Base-by-base conservation (phyloP, 2,888 invertebrate species). In the Melanargia galathea region DNA sequence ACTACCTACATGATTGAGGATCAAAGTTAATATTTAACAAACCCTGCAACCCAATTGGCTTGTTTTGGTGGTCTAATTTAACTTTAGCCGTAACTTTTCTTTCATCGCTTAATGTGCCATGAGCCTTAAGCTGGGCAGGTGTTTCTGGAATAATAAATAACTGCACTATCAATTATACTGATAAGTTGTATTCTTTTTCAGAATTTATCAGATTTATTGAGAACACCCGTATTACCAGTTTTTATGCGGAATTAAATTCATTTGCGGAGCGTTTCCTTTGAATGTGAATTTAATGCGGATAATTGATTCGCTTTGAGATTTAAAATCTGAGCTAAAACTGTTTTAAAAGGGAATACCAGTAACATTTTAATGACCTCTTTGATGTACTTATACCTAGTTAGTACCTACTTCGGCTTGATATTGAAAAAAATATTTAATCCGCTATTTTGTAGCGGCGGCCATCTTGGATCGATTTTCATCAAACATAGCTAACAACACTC, bases 291-390 rank as follows among this genome's bases (percentile, higher is more conserved):
- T 18, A 43, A 43, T 43, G 43, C 43, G 16, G 43, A 43, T 49
- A 49, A 49, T 30, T 16, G 30, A 49, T 49, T 49, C 49, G 16
- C 24, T 49, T 49, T 49, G 49, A 49, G 49, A 49, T 49, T 49
- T 49, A 49, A 48, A 49, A 49, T 49, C 49, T 26, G 10, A n/a
- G 26, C 26, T 49, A 26, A 49, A 49, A 49, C 26, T 24, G 49
- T 16, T 49, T 24, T 49, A 24, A 48, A 48, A 24, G 22, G 18
- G 49, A 26, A 30, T 8, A 8, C 7, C 16, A 26, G 26, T 16
- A 8, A n/a, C 26, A 30, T 26, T 26, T 13, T 22, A 13, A 18
- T 16, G 16, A 18, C 18, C 2, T 6, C 43, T 18, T 2, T 43
- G 16, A 1, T 8, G 16, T 16, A 38, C 5, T 38, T 13, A 13